Conservation (phyloP, 2,113 vertebrate genomes). For the Ahaetulla prasina region DNA sequence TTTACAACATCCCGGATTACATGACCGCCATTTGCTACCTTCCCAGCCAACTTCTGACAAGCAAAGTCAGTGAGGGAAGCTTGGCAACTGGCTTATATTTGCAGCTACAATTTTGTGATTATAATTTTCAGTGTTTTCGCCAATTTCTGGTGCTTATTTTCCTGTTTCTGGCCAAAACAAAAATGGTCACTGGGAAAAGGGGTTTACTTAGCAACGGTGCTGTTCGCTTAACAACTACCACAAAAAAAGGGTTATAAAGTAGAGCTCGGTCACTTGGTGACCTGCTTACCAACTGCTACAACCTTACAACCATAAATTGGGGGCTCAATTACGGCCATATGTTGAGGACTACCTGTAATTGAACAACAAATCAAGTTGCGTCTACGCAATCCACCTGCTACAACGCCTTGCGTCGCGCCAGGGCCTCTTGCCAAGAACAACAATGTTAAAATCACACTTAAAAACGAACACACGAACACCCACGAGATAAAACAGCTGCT, state of each 20-base stretch:
- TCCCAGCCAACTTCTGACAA: neutral
- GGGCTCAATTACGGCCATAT: neutral
- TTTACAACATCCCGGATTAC: neutral
- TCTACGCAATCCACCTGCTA: neutral
- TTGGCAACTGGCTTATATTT: neutral
- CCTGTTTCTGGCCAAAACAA: no score
- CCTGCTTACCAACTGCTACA: neutral
- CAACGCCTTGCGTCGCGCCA: neutral
- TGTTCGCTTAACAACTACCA: neutral
- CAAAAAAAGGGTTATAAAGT: neutral
- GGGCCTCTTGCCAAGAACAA: neutral
- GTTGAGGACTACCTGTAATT: neutral
- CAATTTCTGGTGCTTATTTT: neutral
- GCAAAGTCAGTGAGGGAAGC: neutral
- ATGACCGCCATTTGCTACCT: neutral
- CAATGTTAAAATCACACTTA: neutral
- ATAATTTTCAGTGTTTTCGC: no score
- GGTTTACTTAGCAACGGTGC: neutral
- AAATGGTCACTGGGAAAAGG: neutral
- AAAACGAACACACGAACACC: neutral
- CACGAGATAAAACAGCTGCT: neutral
- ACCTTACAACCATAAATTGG: neutral
- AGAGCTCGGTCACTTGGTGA: neutral
- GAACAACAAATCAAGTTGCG: neutral
- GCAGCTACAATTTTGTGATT: neutral